Conservation (phyloP, 1,140 invertebrate species). For the Ectropis grisescens region DNA sequence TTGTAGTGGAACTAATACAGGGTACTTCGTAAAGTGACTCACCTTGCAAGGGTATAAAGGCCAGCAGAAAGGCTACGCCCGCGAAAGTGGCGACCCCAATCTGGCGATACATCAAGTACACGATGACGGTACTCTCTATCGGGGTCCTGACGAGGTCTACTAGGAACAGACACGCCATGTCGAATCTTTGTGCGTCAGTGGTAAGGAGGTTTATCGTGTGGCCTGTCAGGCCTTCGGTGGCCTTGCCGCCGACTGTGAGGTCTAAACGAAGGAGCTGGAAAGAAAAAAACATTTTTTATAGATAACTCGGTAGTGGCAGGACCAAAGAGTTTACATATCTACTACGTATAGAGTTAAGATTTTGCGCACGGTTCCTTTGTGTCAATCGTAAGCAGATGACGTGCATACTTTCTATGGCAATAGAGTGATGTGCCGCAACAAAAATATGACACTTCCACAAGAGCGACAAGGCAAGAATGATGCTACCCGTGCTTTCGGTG, state of each 20-base stretch:
- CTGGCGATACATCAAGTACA: constrained; percentile 82
- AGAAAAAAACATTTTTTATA: constrained; percentile 36
- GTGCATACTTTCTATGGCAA: too few relatives aligned
- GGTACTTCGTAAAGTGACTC: too few relatives aligned
- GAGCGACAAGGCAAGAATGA: too few relatives aligned
- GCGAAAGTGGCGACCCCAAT: constrained; percentile 81
- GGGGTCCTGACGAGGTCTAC: constrained; percentile 82
- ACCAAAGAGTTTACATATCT: too few relatives aligned
- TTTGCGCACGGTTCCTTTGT: too few relatives aligned
- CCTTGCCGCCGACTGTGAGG: constrained; percentile 64
- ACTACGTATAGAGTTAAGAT: too few relatives aligned
- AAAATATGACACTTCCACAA: too few relatives aligned
- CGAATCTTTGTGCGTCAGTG: constrained; percentile 84
- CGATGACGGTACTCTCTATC: constrained; percentile 80
- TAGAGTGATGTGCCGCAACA: too few relatives aligned
- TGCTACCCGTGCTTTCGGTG: too few relatives aligned
- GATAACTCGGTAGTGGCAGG: too few relatives aligned
- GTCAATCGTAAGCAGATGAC: too few relatives aligned
- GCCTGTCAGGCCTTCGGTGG: constrained; percentile 83
- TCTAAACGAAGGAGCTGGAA: constrained; percentile 48
- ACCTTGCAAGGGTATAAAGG: constrained; percentile 89
- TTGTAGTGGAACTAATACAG: too few relatives aligned
- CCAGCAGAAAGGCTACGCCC: constrained; percentile 82
- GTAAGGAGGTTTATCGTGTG: constrained; percentile 91
- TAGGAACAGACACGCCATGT: constrained; percentile 75